Evolutionary conservation across 2,888 invertebrate species (phyloP), one percentile per base, ranked within the genome.

Genomic region (Mythimna ferrago): DNA sequence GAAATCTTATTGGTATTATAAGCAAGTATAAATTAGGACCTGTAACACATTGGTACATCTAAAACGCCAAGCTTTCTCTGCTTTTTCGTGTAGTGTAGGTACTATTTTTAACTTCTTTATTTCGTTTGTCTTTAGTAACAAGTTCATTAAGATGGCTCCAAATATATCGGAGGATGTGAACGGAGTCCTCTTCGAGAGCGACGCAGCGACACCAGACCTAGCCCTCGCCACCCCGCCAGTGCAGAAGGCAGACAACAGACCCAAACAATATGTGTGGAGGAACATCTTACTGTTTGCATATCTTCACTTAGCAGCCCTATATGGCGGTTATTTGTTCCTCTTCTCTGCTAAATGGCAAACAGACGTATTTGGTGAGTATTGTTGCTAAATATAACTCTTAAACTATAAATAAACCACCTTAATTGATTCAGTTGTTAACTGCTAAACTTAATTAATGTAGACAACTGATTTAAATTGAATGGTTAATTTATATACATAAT

Each of bases 231-330:
- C 81, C 14, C 72, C 92, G n/a, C 93, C 96, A 16, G 89, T 95
- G n/a, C 92, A 93, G 76, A 92, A 93, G 83, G 97, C 97, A 1
- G 97, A 97, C 73, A 95, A 95, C 74, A 93, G 96, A 60, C 97
- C 97, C 74, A 90, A 96, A 54, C 94, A 97, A 89, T 92, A 98
- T 63, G 98, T 99, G 10, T 99, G 98, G 98, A 97, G 98, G 83
- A 99, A 98, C 90, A 98, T 99, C 65, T 93, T 97, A n/a, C 96
- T 98, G 1, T 98, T 99, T 89, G 94, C 96, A 11, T 98, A 98
- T 89, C 97, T 99, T 77, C 98, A 99, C 91, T 56, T 97, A 65
- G 97, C 97, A 4, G 98, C 98, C 0, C 69, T 98, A 0, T 98
- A 98, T 89, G 98, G 98, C 66, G 92, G 97, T 6, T 98, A 97